Evolutionary conservation across 2,797 vertebrate genomes (phyloP).

Genomic region (Geotrypetes seraphini): DNA sequence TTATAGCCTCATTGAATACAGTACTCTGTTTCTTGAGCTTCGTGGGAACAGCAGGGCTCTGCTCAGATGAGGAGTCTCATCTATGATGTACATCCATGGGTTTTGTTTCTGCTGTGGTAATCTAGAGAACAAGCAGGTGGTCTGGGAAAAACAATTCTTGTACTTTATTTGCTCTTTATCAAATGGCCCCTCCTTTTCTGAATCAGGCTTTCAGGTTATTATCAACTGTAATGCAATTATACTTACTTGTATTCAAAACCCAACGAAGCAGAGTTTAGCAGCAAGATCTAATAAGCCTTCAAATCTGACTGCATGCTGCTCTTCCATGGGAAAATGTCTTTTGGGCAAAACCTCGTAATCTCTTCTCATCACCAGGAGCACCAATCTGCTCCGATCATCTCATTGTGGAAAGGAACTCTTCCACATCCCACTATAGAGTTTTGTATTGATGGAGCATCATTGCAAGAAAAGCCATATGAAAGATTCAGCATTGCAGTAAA

Average conservation of each 20-base stretch:
- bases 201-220: slow-evolving; percentile 64
- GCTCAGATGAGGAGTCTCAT: slow-evolving; percentile 15
- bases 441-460: no score
- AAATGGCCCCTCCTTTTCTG: slow-evolving; percentile 34
- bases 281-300: slow-evolving; percentile 41
- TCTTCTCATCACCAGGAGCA: slow-evolving; percentile 1
- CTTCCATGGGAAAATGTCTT: slow-evolving; percentile 50
- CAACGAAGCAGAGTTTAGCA: slow-evolving; percentile 40
- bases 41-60: slow-evolving; percentile 35
- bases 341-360: slow-evolving; percentile 41
- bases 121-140: slow-evolving; percentile 39
- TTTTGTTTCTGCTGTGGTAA: slow-evolving; percentile 26
- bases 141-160: slow-evolving; percentile 37
- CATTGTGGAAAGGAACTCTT: no score
- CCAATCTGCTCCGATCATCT: no score
- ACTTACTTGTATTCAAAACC: slow-evolving; percentile 31
- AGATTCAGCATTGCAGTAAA: no score
- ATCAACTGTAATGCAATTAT: slow-evolving; percentile 53
- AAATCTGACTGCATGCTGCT: slow-evolving; percentile 34
- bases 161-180: slow-evolving; percentile 34
- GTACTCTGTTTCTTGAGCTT: slow-evolving; percentile 33
- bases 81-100: slow-evolving; percentile 2
- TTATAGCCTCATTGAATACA: background rate
- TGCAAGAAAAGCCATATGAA: no score
- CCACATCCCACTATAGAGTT: no score